Conservation (phyloP, 2,113 vertebrate species). For the Myotis brandtii region DNA sequence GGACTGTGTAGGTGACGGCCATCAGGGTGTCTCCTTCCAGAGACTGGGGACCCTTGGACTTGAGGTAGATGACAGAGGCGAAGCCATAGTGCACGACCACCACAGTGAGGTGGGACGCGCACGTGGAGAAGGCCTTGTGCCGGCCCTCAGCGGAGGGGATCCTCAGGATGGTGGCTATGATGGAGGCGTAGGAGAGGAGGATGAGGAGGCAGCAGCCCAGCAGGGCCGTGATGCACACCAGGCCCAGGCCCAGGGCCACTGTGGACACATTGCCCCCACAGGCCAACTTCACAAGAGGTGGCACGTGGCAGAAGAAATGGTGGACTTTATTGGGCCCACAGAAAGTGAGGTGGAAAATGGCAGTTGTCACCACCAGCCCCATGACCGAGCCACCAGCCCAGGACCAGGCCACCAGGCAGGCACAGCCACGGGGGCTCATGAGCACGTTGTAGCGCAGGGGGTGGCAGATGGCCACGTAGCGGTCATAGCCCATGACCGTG, state of each 20-base stretch:
- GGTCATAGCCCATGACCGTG: slow-evolving; percentile 70
- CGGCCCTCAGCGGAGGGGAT: slow-evolving; percentile 67
- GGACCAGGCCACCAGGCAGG: slow-evolving; percentile 61
- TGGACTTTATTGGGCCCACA: slow-evolving; percentile 71
- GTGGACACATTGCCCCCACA: not conserved
- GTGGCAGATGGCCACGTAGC: slow-evolving; percentile 72
- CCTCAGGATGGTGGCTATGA: slow-evolving; percentile 28
- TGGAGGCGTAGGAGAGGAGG: slow-evolving; percentile 71
- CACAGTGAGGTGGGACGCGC: slow-evolving; percentile 70
- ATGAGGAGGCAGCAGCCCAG: slow-evolving; percentile 73
- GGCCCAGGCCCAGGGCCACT: not conserved
- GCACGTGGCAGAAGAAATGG: slow-evolving; percentile 75
- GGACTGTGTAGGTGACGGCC: slow-evolving; percentile 69
- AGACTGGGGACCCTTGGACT: slow-evolving; percentile 43
- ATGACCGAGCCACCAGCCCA: slow-evolving; percentile 67
- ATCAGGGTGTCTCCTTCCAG: slow-evolving; percentile 64
- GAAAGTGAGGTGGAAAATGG: slow-evolving; percentile 68
- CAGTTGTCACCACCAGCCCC: slow-evolving; percentile 64
- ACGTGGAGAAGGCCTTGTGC: slow-evolving; percentile 74
- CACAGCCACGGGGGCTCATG: slow-evolving; percentile 50
- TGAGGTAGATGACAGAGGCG: slow-evolving; percentile 70
- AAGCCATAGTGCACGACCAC: slow-evolving; percentile 67
- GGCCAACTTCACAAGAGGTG: no score
- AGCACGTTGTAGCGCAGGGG: slow-evolving; percentile 56
- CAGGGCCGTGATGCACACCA: slow-evolving; percentile 61